Conservation (phyloP, 2,113 vertebrate species). For the Oreotrochilus melanogaster region DNA sequence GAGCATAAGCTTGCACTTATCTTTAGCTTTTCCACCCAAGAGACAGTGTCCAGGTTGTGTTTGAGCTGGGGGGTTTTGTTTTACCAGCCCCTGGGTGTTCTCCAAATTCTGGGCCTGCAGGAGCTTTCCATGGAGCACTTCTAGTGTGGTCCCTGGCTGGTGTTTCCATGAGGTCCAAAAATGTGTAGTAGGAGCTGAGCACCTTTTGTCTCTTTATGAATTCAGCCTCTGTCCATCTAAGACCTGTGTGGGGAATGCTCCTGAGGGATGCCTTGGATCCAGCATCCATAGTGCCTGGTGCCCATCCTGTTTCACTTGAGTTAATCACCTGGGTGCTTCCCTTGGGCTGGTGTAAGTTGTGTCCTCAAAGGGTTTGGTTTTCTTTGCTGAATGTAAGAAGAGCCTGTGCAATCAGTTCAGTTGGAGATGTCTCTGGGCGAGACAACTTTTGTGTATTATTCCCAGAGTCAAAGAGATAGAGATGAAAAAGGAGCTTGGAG, state of each 20-base stretch:
- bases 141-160: not conserved
- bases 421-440: not conserved
- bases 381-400: not conserved
- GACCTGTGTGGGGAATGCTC: not conserved
- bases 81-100: not conserved
- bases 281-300: fast-evolving
- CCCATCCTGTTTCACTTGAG: not conserved
- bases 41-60: fast-evolving
- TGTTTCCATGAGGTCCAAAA: not conserved
- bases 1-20: not conserved
- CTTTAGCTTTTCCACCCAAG: not conserved
- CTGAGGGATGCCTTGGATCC: not conserved
- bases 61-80: not conserved
- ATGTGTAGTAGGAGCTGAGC: not conserved
- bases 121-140: not conserved
- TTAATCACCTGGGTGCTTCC: not conserved
- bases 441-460: not conserved
- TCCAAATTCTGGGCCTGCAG: not conserved
- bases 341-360: not conserved
- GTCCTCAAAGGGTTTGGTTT: not conserved
- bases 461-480: not conserved
- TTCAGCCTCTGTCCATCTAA: not conserved
- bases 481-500: not conserved
- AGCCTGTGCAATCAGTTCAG: not conserved
- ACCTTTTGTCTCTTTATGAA: not conserved